Evolutionary conservation across 2,113 vertebrate genomes (phyloP).

Genomic region (Carollia perspicillata): DNA sequence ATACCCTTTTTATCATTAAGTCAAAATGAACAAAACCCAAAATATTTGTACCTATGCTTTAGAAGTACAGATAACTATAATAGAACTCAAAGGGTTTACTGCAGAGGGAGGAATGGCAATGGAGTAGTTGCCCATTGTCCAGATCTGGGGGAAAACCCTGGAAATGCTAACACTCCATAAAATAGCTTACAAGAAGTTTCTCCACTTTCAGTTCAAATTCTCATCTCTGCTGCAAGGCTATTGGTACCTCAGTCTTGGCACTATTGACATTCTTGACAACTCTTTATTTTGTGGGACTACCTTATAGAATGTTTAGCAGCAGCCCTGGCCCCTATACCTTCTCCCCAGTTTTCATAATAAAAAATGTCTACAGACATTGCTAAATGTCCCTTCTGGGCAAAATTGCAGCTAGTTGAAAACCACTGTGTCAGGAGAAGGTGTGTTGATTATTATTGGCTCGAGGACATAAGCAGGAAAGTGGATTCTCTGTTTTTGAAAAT

Average conservation of each 20-base stretch:
- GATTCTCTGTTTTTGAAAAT: background rate
- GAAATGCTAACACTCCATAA: background rate
- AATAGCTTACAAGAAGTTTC: background rate
- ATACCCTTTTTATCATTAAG: background rate
- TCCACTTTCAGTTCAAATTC: background rate
- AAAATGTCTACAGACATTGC: background rate
- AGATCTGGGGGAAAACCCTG: background rate
- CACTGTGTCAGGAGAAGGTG: background rate
- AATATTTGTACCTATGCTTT: background rate
- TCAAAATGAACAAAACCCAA: background rate
- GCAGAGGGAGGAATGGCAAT: background rate
- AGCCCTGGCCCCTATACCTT: too few species aligned
- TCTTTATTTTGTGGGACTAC: background rate
- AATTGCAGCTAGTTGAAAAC: background rate
- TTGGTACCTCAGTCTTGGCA: background rate
- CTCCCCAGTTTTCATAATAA: background rate
- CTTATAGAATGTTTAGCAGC: background rate
- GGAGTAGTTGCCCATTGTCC: background rate
- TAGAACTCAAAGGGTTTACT: background rate
- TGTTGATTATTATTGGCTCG: background rate
- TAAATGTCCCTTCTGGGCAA: background rate
- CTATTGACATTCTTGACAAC: background rate
- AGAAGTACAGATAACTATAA: background rate
- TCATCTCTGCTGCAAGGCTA: background rate
- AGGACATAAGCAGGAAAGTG: background rate